Base-by-base conservation (phyloP, 2,888 invertebrate species). In the Bugulina stolonifera region DNA sequence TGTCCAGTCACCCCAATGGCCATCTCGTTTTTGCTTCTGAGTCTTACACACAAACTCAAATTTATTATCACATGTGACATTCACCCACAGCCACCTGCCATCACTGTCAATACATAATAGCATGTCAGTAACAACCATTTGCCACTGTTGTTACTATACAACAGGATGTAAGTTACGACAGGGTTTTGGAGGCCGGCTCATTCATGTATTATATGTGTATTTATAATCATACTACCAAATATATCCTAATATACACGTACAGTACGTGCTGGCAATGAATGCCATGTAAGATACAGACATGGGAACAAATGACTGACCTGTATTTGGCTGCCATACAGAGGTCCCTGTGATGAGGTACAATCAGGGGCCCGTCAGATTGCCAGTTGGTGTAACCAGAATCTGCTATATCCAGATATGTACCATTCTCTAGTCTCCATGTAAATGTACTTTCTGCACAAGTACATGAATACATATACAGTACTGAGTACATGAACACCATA, bases 41-140 rank as follows among this genome's bases (percentile, higher is more conserved):
- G 70, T 70, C 29, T 70, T 70, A 52, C 70, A 70, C 5, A 70
- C 43, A 32, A 29, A 70, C 70, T 70, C 70, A 35, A 70, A 52
- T 10, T 70, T 43, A 18, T 25, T 70, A 14, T 32, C 32, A 34
- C 64, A 64, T 29, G 64, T 32, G 2, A 32, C 64, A 34, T 64
- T 64, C n/a, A 64, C 18, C 64, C 64, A 64, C 29, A 25, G 5
- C 64, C 64, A 64, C 27, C 27, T 22, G 29, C 10, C 64, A 3
- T 32, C 64, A 64, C 64, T 64, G 64, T 32, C 22, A 34, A 43
- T 10, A 43, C 18, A 18, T 43, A 5, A 43, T 43, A 43, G 18
- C 43, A 43, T 10, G 43, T 10, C 18, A 43, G 18, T 18, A 43
- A n/a, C n/a, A n/a, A n/a, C n/a, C n/a, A n/a, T n/a, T n/a, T n/a